Evolutionary conservation across 2,888 invertebrate species (phyloP).

Genomic region (Biston stratarius): DNA sequence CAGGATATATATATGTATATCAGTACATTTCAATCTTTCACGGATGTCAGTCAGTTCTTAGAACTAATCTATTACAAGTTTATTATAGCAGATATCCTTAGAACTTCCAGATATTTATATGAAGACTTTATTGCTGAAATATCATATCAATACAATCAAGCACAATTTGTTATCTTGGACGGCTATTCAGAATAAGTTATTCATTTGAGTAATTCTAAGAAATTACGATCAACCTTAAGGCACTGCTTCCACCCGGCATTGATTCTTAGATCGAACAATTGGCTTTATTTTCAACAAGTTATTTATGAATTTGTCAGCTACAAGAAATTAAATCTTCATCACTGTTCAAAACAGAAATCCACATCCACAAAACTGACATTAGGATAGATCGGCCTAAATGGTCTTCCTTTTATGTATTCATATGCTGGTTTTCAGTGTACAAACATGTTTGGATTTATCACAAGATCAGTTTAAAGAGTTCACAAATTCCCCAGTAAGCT

Average conservation of each 20-base stretch:
- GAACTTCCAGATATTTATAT: neutral
- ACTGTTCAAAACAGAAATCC: no score
- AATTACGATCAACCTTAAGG: neutral
- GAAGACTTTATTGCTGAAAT: neutral
- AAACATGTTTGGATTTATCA: neutral
- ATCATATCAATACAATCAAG: neutral
- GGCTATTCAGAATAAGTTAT: neutral
- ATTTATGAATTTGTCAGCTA: no score
- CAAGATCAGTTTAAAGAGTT: neutral
- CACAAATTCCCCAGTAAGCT: slow-evolving; percentile 3
- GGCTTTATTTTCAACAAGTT: no score
- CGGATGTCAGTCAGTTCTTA: neutral
- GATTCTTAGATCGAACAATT: neutral
- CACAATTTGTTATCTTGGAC: neutral
- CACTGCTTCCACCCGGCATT: neutral
- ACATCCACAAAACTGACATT: no score
- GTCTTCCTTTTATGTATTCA: neutral
- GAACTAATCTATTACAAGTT: neutral
- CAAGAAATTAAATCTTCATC: no score
- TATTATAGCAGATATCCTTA: neutral
- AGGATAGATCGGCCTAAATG: neutral
- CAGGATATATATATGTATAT: no score
- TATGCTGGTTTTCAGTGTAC: neutral
- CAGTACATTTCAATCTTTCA: no score
- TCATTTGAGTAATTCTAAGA: neutral